Evolutionary conservation across 2,888 invertebrate genomes (phyloP), one percentile per base, ranked within the genome.

Genomic region (Chalcosyrphus nemorum): DNA sequence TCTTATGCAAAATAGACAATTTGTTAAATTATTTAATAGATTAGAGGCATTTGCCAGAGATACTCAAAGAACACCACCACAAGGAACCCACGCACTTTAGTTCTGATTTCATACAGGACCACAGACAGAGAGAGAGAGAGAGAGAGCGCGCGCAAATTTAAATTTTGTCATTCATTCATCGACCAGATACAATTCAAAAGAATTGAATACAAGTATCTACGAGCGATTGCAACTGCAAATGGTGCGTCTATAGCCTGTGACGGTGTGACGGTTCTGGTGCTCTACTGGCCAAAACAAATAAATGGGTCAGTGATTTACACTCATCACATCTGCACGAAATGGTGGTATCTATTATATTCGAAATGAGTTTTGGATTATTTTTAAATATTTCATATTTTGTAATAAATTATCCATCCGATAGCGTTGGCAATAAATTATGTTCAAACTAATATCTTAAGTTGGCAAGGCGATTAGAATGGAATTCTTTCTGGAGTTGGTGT

Each of bases 1-100:
- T 43, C 27, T 45, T 56, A 63, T 68, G 61, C 78, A 82, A 82
- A n/a, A 78, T 47, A 74, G 50, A 35, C 72, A 78, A 78, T 84
- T 78, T 74, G 74, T 68, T 70, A 70, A 75, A 80, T 80, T 80
- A 70, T 80, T 84, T 80, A 70, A 75, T 78, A 80, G 74, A 80
- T 74, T 77, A 45, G 43, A 66, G 32, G 2, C 77, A 66, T 74
- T 74, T 74, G 45, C 24, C 45, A 45, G 43, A 45, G 43, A 15
- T 43, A 32, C 52, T 52, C 57, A 74, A 76, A 11, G 41, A 57
- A 56, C 56, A 47, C 54, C 54, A 52, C 63, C 76, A 35, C 27
- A 50, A 29, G 32, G 56, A 56, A 27, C 81, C 76, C 70, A 81
- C 81, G 81, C 81, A 81, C 61, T 76, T 70, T 70, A 4, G 24